Base-by-base conservation (phyloP, 2,888 invertebrate genomes). In the Idaea dimidiata region DNA sequence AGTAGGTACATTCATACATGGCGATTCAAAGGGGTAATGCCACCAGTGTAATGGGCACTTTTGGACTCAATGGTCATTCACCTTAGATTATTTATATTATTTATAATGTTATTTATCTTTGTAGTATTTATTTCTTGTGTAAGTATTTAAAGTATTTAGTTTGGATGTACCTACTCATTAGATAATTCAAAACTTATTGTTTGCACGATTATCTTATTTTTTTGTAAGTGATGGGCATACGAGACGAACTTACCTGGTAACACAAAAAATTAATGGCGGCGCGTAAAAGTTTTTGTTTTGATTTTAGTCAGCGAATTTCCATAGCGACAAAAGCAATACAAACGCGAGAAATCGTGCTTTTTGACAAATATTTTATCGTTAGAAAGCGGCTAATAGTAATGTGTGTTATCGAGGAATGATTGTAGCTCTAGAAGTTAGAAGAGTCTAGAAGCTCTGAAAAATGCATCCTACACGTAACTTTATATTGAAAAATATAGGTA, bases 401-500 rank as follows among this genome's bases (percentile, higher is more conserved):
- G 43, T 43, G 43, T 43, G 43, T 54, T 16, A 5, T 16, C 1
- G 16, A 17, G 16, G 16, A 54, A 54, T 1, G 17, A 54, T 14
- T 16, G 8, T 54, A 16, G 0, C 17, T 3, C 17, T 54, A 16
- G 17, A 16, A 16, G 2, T 14, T 43, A 6, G 10, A 43, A 43
- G 10, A 8, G 8, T 1, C 10, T 10, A 6, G 33, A 10, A n/a
- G n/a, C n/a, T n/a, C n/a, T 54, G n/a, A 16, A 62, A 5, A 54
- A 72, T 72, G 72, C 57, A 66, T 59, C 58, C 64, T 17, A 63
- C 68, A 33, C 68, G 65, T 54, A 62, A 68, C 53, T 72, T 72
- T 63, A 66, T 76, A 56, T 58, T 72, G 24, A 65, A 66, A 32
- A 73, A 71, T 8, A 66, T 71, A 55, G 75, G 75, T 74, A 62